A percentile compares a stretch with the other conserved stretches of the same genome.
Conservation (phyloP, 1,140 invertebrate genomes). For the Pentalonia nigronervosa region DNA sequence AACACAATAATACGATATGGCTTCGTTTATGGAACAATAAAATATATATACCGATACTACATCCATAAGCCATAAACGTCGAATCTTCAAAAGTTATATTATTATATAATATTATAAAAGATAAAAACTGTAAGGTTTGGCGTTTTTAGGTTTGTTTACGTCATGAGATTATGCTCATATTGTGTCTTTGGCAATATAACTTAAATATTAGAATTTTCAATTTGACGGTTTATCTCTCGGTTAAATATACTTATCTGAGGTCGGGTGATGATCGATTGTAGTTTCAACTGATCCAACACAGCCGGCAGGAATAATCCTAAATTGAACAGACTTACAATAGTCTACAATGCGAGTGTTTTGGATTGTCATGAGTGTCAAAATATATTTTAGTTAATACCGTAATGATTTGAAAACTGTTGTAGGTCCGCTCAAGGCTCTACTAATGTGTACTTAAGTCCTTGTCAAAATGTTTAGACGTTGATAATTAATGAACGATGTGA, state of each 20-base stretch:
- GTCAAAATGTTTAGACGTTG: background rate
- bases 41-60: background rate
- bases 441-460: background rate
- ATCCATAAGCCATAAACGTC: conserved; percentile 1
- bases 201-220: background rate
- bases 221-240: background rate
- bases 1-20: background rate
- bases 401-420: background rate
- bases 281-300: background rate
- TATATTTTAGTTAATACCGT: background rate
- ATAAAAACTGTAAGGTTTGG: background rate
- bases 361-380: background rate
- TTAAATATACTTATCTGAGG: background rate
- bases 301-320: background rate
- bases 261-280: background rate
- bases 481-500: background rate
- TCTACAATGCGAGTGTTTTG: background rate
- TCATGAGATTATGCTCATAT: background rate
- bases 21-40: background rate
- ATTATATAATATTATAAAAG: conserved; percentile 2
- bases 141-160: background rate
- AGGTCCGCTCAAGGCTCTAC: background rate
- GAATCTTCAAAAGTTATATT: background rate
- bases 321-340: background rate
- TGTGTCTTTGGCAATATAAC: background rate